A percentile compares a stretch with the other conserved stretches of the same genome.
Conservation (phyloP, 2,888 invertebrate genomes). For the Perizoma flavofasciatum region DNA sequence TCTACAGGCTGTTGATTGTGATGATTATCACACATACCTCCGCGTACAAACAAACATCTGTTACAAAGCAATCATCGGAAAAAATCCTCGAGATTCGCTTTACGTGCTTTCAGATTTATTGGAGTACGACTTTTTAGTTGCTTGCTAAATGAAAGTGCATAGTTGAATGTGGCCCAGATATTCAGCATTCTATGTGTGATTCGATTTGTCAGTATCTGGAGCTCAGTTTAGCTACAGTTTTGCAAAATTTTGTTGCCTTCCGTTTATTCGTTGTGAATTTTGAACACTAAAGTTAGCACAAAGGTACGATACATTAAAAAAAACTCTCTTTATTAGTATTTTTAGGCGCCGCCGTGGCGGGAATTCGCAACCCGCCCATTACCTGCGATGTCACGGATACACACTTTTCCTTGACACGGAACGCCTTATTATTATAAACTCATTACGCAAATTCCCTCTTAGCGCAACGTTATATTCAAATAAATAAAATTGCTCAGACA, state of each 20-base stretch:
- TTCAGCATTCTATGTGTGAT: constrained; percentile 6
- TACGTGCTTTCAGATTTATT: constrained; percentile 3
- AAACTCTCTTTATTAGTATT: too few species aligned
- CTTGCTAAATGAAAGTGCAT: not conserved
- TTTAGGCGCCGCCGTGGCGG: too few species aligned
- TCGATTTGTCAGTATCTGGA: constrained; percentile 6
- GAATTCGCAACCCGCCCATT: constrained; percentile 10
- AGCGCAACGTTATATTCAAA: constrained; percentile 7
- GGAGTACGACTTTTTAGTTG: constrained; percentile 1
- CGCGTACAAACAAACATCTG: not conserved
- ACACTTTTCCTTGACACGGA: constrained; percentile 5
- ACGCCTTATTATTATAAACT: constrained; percentile 17
- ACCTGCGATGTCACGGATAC: constrained; percentile 17
- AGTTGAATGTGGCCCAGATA: constrained; percentile 2
- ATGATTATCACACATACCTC: too few species aligned
- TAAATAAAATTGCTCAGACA: not conserved
- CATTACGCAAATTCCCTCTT: constrained; percentile 7
- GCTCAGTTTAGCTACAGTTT: not conserved
- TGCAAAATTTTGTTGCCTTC: not conserved
- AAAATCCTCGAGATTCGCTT: not conserved
- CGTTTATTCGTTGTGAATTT: too few species aligned
- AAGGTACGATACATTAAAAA: too few species aligned
- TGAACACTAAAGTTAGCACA: too few species aligned
- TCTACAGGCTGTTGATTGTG: too few species aligned
- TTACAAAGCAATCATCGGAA: constrained; percentile 1